Base-by-base conservation (phyloP, 2,888 invertebrate species). In the Lasioglossum zephyrum region DNA sequence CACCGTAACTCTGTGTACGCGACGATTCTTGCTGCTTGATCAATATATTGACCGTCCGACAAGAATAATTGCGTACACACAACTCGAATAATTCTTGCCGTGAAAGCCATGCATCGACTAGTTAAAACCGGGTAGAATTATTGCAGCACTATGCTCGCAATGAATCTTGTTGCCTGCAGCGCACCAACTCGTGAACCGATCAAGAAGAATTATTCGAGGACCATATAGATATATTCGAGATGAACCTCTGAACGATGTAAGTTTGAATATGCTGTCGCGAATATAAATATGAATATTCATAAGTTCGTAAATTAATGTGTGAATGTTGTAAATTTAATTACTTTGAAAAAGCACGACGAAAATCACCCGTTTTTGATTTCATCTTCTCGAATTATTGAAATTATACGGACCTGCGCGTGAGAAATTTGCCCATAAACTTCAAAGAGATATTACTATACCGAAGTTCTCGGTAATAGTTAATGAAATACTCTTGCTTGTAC, bases 161-260 rank as follows among this genome's bases (percentile, higher is more conserved):
- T 70, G 41, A 70, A 41, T 39, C 69, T 41, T 70, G 69, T 39
- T 41, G n/a, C 41, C 36, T 70, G 39, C 39, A 70, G n/a, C 69
- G 39, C 39, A 39, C 36, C 22, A 22, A 69, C 22, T 9, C 39
- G n/a, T n/a, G 39, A 70, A 70, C 69, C 22, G n/a, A 70, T n/a
- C 69, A 39, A 41, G 22, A 11, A 70, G 69, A 70, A 41, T 70
- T 70, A 70, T 70, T 36, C 18, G 36, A 69, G 69, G 2, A 9
- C 69, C 39, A 2, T 39, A 18, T 69, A 39, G 39, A 9, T 44
- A 44, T 44, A 36, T 39, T 11, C 16, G 16, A 18, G 60, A 26
- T 16, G 16, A 31, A 26, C 60, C 60, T 26, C 5, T 60, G 26
- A 16, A 31, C 31, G 5, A 63, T 18, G 2, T 60, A 60, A 31